Percentiles rank a stretch among this genome's conserved stretches.
Conservation (phyloP, 2,113 vertebrate species). For the Aptenodytes forsteri region DNA sequence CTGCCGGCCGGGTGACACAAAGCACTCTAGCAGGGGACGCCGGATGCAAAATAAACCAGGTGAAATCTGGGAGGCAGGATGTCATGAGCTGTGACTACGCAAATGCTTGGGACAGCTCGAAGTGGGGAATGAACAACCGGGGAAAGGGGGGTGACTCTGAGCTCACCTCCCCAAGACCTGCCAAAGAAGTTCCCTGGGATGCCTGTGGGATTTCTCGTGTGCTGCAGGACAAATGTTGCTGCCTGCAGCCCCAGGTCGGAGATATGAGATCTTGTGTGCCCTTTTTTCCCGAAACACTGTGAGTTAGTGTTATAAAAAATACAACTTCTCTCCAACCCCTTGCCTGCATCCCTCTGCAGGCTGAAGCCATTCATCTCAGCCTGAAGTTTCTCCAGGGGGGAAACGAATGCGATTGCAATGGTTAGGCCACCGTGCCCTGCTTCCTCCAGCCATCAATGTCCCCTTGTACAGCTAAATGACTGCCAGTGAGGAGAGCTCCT, state of each 20-base stretch:
- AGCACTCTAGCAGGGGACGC: background rate
- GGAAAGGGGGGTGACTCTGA: background rate
- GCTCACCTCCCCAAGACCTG: background rate
- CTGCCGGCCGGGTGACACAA: background rate
- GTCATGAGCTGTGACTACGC: background rate
- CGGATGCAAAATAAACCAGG: background rate
- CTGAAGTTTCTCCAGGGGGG: background rate
- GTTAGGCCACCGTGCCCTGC: rapidly evolving
- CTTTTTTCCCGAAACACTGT: background rate
- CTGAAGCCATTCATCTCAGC: background rate
- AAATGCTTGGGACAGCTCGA: background rate
- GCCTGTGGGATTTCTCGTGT: background rate
- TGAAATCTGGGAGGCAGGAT: background rate
- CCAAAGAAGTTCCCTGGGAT: background rate
- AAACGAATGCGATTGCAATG: background rate
- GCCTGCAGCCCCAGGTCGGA: background rate
- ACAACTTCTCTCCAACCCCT: background rate
- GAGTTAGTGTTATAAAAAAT: background rate
- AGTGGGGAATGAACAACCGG: rapidly evolving
- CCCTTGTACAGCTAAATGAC: background rate
- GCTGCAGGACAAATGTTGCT: background rate
- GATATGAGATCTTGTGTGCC: background rate
- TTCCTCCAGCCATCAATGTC: background rate
- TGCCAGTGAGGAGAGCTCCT: background rate
- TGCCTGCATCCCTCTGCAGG: rapidly evolving